A percentile compares a stretch with the other conserved stretches of the same genome.
Evolutionary conservation across 1,140 invertebrate genomes (phyloP).

Genomic region (Pseudomyrmex concolor): DNA sequence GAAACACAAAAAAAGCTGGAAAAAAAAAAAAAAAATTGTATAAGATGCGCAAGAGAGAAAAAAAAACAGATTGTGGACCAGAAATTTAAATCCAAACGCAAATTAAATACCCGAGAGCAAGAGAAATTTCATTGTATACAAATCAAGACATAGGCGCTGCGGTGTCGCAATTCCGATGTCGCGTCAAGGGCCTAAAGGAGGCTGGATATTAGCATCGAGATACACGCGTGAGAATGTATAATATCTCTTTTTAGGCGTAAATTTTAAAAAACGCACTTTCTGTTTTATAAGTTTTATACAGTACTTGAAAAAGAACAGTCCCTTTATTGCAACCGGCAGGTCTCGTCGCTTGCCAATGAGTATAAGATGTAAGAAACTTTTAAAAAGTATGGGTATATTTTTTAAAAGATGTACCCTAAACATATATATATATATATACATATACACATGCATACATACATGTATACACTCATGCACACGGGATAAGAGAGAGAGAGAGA

Average conservation of each 20-base stretch:
- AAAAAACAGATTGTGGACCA: constrained; percentile 58
- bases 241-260: constrained; percentile 74
- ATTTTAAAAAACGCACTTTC: constrained; percentile 72
- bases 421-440: constrained; percentile 24
- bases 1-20: background rate
- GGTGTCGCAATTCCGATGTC: constrained; percentile 68
- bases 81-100: constrained; percentile 63
- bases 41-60: constrained; percentile 8
- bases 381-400: constrained; percentile 68
- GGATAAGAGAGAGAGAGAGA: too few relatives aligned
- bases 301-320: constrained; percentile 69
- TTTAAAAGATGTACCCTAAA: constrained; percentile 64
- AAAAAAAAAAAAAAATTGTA: constrained; percentile 48
- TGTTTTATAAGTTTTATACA: constrained; percentile 79
- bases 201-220: constrained; percentile 70
- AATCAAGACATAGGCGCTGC: constrained; percentile 25
- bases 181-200: constrained; percentile 75
- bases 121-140: constrained; percentile 48
- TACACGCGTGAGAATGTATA: constrained; percentile 69
- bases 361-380: constrained; percentile 69
- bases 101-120: constrained; percentile 34
- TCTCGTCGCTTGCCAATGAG: constrained; percentile 37
- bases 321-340: constrained; percentile 63
- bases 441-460: constrained; percentile 67
- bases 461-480: constrained; percentile 23